Evolutionary conservation across 92 coral and sea anemone genomes (phyloP).

Genomic region (Epizoanthus stellaris): DNA sequence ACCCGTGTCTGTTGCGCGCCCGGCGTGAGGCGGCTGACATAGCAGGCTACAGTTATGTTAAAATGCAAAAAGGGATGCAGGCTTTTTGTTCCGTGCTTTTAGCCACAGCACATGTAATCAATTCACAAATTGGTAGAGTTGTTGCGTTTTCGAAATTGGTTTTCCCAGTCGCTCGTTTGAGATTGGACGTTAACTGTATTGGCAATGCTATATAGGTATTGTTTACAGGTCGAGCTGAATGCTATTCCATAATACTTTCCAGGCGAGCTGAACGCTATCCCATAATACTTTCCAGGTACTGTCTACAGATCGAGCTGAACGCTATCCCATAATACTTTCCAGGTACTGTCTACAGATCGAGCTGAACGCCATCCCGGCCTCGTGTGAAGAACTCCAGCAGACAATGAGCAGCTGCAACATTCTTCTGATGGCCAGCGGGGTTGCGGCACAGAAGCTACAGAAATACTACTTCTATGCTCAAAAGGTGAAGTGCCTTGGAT

Average conservation of each 20-base stretch:
- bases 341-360: constrained; percentile 68
- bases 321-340: constrained; percentile 49
- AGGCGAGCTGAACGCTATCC: constrained; percentile 69
- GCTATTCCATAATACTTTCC: constrained; percentile 50
- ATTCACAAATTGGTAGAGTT: too few relatives aligned
- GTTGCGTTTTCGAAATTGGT: too few relatives aligned
- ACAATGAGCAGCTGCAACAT: constrained; percentile 55
- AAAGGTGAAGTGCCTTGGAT: constrained; percentile 47
- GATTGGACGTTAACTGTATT: too few relatives aligned
- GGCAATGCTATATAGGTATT: too few relatives aligned
- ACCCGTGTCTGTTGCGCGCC: too few relatives aligned
- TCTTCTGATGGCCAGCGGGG: constrained; percentile 88
- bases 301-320: constrained; percentile 60
- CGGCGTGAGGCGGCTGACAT: too few relatives aligned
- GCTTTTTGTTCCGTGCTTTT: too few relatives aligned
- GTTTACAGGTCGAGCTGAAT: too few relatives aligned
- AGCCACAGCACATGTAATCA: too few relatives aligned
- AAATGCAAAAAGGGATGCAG: too few relatives aligned
- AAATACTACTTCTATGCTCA: constrained; percentile 94
- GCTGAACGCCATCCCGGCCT: constrained; percentile 65
- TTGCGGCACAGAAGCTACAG: constrained; percentile 72
- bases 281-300: constrained; percentile 59
- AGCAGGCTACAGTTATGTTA: too few relatives aligned
- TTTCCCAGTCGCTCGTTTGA: too few relatives aligned
- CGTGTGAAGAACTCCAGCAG: constrained; percentile 72